A percentile compares a stretch with the other conserved stretches of the same genome.
Evolutionary conservation across 2,888 invertebrate genomes (phyloP).

Genomic region (Rotaria macrura): DNA sequence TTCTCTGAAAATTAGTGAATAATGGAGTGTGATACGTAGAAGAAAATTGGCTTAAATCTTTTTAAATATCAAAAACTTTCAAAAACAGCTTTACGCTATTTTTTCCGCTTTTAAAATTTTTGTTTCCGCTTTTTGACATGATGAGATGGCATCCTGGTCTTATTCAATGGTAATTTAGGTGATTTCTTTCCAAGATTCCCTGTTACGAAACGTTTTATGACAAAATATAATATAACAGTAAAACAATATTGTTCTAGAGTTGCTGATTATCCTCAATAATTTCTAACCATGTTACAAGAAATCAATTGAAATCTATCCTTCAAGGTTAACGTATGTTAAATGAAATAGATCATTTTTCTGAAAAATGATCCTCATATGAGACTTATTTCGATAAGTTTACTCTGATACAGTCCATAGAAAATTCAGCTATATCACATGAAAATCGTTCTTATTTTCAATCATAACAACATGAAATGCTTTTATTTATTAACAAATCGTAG

Average conservation of each 20-base stretch:
- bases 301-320: neutral
- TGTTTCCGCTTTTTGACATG: too few relatives aligned
- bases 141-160: too few relatives aligned
- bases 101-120: too few relatives aligned
- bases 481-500: neutral
- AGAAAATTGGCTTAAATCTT: too few relatives aligned
- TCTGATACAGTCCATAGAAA: neutral
- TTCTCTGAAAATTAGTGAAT: too few relatives aligned
- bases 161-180: neutral
- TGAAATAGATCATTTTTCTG: too few relatives aligned
- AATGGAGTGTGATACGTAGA: too few relatives aligned
- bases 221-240: neutral
- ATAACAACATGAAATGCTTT: neutral
- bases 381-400: too few relatives aligned
- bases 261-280: neutral
- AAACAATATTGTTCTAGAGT: neutral
- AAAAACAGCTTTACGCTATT: too few relatives aligned
- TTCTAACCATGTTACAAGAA: neutral
- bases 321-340: too few relatives aligned
- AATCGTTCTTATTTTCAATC: neutral
- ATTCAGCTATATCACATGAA: neutral
- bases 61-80: too few relatives aligned
- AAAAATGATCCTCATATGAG: too few relatives aligned
- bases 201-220: neutral
- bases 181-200: neutral